These are phyloP conservation scores for Eurystomus gularis DNA, from an alignment of 2,113 vertebrate genomes.

Conservation along the genomic window DNA sequence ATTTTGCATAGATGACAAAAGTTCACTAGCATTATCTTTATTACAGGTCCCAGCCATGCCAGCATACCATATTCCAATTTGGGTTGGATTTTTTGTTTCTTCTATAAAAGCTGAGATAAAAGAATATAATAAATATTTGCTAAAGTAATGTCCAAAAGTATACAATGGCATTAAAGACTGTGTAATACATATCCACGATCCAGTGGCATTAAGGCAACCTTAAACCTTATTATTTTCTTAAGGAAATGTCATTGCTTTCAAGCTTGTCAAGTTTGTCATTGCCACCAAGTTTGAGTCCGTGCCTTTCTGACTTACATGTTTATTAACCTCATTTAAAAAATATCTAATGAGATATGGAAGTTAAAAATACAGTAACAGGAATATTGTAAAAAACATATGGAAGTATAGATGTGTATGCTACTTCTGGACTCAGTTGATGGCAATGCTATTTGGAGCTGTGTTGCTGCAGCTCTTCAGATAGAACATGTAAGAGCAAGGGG, in stretches of 20 bases:
- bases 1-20: background rate
- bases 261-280: background rate
- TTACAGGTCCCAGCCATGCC: background rate
- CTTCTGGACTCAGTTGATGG: background rate
- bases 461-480: background rate
- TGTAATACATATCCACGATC: background rate
- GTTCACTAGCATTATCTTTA: background rate
- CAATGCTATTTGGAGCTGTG: background rate
- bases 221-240: background rate
- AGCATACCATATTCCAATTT: background rate
- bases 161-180: background rate
- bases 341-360: background rate
- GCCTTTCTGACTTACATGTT: background rate
- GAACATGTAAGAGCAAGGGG: background rate
- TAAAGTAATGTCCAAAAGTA: background rate
- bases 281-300: background rate
- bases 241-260: constrained; percentile 11
- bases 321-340: background rate
- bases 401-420: background rate
- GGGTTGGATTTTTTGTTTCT: background rate
- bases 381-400: background rate
- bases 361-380: background rate
- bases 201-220: background rate
- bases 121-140: background rate
- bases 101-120: background rate